A percentile compares a stretch with the other conserved stretches of the same genome.
Conservation (phyloP, 2,888 invertebrate species). For the Tenthredo scrophulariae region DNA sequence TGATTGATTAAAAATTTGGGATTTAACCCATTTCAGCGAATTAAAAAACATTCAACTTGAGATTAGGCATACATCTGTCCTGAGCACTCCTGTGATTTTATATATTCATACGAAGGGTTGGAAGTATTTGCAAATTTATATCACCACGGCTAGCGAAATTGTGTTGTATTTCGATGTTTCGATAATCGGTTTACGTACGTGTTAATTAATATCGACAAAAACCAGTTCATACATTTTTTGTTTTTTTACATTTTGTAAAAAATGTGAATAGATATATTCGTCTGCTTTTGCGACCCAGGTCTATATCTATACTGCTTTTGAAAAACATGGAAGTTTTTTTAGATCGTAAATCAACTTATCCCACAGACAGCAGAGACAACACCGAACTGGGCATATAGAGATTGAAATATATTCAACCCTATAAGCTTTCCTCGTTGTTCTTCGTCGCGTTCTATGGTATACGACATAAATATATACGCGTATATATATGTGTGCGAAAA, state of each 20-base stretch:
- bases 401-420: neutral
- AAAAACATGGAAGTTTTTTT: conserved; percentile 17
- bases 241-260: neutral
- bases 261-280: conserved; percentile 8
- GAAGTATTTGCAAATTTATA: neutral
- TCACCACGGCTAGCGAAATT: neutral
- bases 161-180: neutral
- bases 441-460: neutral
- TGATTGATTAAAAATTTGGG: neutral
- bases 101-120: neutral
- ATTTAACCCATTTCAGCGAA: neutral
- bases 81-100: no score
- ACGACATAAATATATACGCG: neutral
- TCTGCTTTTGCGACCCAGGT: neutral
- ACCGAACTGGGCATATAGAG: neutral
- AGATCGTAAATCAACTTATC: conserved; percentile 33
- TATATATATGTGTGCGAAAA: neutral
- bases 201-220: neutral
- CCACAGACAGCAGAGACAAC: neutral
- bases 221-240: neutral
- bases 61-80: no score
- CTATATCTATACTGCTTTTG: neutral
- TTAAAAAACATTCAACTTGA: no score
- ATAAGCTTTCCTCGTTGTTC: conserved; percentile 33
- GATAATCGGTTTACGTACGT: neutral